phyloP scores from a whole-genome alignment of 92 coral and sea anemone species.

The Epizoanthus ramosus region DNA sequence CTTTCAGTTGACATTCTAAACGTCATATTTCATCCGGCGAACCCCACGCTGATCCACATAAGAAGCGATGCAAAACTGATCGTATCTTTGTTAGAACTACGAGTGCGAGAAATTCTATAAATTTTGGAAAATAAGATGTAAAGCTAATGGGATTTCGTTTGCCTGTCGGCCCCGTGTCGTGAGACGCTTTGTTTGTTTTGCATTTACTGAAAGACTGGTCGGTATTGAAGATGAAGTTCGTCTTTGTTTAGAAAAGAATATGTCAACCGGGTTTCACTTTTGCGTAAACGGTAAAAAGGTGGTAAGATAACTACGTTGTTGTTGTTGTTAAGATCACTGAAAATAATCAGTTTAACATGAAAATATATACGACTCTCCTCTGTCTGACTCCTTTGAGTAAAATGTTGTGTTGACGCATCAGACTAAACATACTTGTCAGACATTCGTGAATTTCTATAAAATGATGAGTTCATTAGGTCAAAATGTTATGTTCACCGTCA shows the following conservation, averaged over 20 bases:
- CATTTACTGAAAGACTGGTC: background rate
- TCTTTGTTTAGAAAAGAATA: background rate
- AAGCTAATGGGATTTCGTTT: background rate
- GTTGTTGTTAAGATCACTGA: too few relatives aligned
- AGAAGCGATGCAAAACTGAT: too few relatives aligned
- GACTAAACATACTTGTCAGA: constrained; percentile 13
- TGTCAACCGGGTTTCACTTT: background rate
- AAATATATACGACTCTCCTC: background rate
- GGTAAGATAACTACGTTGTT: too few relatives aligned
- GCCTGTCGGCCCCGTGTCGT: background rate
- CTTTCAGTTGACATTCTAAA: background rate
- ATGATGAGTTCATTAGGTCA: background rate
- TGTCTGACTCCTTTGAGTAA: too few relatives aligned
- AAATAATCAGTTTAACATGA: too few relatives aligned
- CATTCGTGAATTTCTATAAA: background rate
- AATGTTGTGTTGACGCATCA: background rate
- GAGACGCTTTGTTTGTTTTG: constrained; percentile 4
- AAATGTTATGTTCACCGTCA: too few relatives aligned
- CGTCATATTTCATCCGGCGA: constrained; percentile 9
- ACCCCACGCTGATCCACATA: too few relatives aligned
- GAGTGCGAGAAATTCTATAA: background rate
- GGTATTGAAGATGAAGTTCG: background rate
- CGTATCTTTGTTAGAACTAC: background rate
- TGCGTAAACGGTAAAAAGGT: background rate
- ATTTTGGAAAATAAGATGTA: background rate